Conservation (phyloP, 2,113 vertebrate species). For the Dascyllus trimaculatus region DNA sequence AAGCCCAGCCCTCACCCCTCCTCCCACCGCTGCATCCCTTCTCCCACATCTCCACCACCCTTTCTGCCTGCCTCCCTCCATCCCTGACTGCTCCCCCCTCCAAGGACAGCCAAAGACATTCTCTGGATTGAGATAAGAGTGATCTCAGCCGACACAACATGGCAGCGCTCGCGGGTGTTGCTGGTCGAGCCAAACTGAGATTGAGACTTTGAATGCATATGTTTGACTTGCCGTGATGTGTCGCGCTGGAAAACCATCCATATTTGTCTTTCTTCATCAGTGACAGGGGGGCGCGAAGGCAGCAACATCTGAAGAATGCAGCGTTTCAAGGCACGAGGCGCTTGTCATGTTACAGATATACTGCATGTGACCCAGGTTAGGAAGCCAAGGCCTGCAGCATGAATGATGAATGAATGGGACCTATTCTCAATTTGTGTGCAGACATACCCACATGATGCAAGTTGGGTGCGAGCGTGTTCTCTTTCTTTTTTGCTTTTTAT, state of each 20-base stretch:
- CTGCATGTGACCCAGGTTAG: constrained; percentile 36
- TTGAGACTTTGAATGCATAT: constrained; percentile 66
- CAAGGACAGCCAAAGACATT: constrained; percentile 87
- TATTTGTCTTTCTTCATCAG: constrained; percentile 56
- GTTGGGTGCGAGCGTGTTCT: no score
- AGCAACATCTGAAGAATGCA: background rate
- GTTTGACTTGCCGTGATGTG: constrained; percentile 58
- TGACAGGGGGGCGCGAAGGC: constrained; percentile 22
- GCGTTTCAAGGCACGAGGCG: constrained; percentile 1
- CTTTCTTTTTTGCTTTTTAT: no score
- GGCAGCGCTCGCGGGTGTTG: constrained; percentile 42
- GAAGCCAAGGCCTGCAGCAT: constrained; percentile 6
- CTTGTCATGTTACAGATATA: constrained; percentile 54
- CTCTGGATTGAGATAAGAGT: constrained; percentile 71
- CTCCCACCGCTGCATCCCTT: constrained; percentile 36
- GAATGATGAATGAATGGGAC: constrained; percentile 34
- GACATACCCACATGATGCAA: background rate
- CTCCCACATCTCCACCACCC: constrained; percentile 45
- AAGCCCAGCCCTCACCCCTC: constrained; percentile 56
- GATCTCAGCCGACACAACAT: constrained; percentile 68
- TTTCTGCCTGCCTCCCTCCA: constrained; percentile 55
- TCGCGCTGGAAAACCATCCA: constrained; percentile 28
- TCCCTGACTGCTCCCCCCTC: constrained; percentile 73
- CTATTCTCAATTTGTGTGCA: background rate
- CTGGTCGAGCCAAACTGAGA: constrained; percentile 56